Conservation (phyloP, 2,888 invertebrate genomes). For the Bimastos eiseni region DNA sequence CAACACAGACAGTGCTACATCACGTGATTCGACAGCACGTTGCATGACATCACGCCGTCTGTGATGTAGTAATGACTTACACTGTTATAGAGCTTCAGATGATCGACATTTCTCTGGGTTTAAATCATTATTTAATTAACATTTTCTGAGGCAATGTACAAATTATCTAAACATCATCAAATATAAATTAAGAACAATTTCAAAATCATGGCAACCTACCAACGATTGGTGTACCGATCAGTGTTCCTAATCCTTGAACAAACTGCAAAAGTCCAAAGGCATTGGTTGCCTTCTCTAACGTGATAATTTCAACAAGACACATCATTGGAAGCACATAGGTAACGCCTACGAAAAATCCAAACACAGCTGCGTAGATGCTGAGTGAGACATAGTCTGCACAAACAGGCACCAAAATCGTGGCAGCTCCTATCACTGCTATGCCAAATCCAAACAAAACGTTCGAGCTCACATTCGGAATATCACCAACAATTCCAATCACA, state of each 20-base stretch:
- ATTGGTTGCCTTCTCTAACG: constrained; percentile 83
- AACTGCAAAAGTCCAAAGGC: constrained; percentile 82
- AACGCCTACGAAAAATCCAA: constrained; percentile 83
- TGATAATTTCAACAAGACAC: constrained; percentile 82
- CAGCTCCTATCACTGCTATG: constrained; percentile 64
- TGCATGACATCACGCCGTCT: too few species aligned
- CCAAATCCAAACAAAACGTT: constrained; percentile 79
- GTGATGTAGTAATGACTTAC: too few species aligned
- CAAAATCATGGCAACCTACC: constrained; percentile 65
- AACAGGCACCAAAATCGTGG: constrained; percentile 44
- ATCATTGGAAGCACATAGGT: constrained; percentile 86
- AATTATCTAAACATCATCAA: not conserved
- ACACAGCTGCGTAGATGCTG: constrained; percentile 56
- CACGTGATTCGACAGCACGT: too few species aligned
- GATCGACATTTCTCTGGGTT: too few species aligned
- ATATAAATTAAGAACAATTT: not conserved
- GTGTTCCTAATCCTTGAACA: constrained; percentile 83
- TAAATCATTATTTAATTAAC: too few species aligned
- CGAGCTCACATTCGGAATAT: constrained; percentile 77
- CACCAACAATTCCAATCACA: constrained; percentile 82
- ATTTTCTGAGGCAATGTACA: too few species aligned
- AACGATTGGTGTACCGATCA: constrained; percentile 83
- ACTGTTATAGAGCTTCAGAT: too few species aligned
- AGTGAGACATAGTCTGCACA: constrained; percentile 41
- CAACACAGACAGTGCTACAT: too few species aligned